A percentile compares a stretch with the other conserved stretches of the same genome.
Evolutionary conservation across 2,113 vertebrate species (phyloP).

Genomic region (Nymphicus hollandicus): DNA sequence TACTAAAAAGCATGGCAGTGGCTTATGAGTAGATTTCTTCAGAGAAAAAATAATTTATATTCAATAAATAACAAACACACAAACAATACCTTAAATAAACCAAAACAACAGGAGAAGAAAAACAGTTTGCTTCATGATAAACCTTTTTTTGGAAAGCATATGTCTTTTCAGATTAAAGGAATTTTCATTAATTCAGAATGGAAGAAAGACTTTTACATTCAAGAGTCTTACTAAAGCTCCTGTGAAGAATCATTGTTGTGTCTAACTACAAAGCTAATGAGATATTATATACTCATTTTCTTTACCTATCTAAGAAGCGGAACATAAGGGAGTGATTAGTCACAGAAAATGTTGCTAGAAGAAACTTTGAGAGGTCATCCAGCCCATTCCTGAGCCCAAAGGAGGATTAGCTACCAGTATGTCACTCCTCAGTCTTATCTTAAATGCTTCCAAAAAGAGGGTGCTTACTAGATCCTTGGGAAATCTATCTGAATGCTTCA

Average conservation of each 20-base stretch:
- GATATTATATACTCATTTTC: background rate
- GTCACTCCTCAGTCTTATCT: background rate
- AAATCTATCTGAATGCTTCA: background rate
- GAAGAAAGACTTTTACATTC: background rate
- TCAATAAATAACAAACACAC: background rate
- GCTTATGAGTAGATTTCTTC: background rate
- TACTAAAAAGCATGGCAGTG: background rate
- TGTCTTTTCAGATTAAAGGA: conserved; percentile 38
- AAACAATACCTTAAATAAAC: background rate
- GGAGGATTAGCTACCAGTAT: background rate
- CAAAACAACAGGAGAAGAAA: conserved; percentile 5
- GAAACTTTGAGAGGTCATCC: background rate
- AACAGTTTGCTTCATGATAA: background rate
- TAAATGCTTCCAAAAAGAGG: background rate
- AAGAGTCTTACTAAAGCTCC: background rate
- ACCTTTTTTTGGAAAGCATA: conserved; percentile 1
- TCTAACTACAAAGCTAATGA: background rate
- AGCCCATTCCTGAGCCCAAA: background rate
- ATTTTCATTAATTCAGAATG: background rate
- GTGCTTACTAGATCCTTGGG: background rate
- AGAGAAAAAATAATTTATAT: conserved; percentile 24
- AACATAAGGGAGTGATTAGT: background rate
- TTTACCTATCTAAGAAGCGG: background rate
- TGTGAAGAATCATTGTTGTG: background rate
- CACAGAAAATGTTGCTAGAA: background rate